phyloP scores from a whole-genome alignment of 2,113 vertebrate genomes.

The Cinclus cinclus region DNA sequence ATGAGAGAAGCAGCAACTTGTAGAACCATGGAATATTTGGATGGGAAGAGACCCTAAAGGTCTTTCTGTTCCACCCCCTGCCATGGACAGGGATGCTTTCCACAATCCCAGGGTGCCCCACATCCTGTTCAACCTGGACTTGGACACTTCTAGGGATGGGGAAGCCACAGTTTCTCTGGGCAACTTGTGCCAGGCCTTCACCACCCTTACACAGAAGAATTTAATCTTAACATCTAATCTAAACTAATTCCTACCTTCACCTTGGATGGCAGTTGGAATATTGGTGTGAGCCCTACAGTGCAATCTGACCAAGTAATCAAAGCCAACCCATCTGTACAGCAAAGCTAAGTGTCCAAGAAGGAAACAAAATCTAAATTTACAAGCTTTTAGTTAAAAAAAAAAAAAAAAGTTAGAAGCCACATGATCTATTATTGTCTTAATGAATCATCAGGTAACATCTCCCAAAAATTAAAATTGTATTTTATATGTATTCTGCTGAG shows the following conservation, averaged over 20 bases:
- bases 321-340: not conserved
- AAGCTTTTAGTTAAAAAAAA: not conserved
- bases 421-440: not conserved
- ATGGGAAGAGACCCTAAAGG: not conserved
- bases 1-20: not conserved
- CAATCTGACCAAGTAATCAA: fast-evolving
- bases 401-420: not conserved
- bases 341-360: not conserved
- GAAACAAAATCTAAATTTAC: not conserved
- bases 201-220: not conserved
- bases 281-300: not conserved
- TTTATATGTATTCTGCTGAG: fast-evolving
- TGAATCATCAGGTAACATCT: not conserved
- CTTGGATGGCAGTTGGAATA: not conserved
- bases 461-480: not conserved
- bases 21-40: not conserved
- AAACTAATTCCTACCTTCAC: not conserved
- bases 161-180: not conserved
- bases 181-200: not conserved
- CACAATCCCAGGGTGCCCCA: not conserved
- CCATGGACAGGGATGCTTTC: not conserved
- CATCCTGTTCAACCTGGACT: not conserved
- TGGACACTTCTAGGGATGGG: not conserved
- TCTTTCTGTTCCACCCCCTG: fast-evolving
- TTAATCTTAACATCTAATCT: not conserved